Evolutionary conservation across 2,888 invertebrate genomes (phyloP).

Genomic region (Eudasyphora cyanicolor): DNA sequence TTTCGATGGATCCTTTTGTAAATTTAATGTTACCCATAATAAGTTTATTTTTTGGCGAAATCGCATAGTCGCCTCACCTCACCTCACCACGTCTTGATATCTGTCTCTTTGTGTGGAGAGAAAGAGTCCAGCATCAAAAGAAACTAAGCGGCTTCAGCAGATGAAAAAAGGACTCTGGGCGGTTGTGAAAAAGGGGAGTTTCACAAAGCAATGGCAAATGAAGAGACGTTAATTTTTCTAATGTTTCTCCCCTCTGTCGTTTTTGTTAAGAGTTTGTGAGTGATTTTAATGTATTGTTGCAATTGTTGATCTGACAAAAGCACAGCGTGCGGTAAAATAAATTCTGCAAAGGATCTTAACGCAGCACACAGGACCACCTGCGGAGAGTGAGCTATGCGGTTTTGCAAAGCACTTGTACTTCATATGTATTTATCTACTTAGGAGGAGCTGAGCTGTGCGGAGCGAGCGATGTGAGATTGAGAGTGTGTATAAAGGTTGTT

Average conservation of each 20-base stretch:
- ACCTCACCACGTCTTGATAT: too few relatives aligned
- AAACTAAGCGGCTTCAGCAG: constrained; percentile 52
- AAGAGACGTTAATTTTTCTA: constrained; percentile 46
- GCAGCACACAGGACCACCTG: constrained; percentile 55
- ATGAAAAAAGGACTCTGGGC: neutral
- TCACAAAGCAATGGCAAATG: constrained; percentile 34
- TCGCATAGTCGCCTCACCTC: constrained; percentile 7
- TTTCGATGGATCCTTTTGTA: too few relatives aligned
- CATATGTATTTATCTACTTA: constrained; percentile 65
- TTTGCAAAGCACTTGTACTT: constrained; percentile 62
- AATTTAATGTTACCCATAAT: constrained; percentile 39
- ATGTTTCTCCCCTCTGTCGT: constrained; percentile 6
- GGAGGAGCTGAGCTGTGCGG: too few relatives aligned
- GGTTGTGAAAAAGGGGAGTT: constrained; percentile 25
- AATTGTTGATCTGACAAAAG: constrained; percentile 61
- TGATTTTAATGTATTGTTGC: constrained; percentile 50
- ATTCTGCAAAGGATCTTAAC: constrained; percentile 46
- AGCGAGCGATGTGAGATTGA: too few relatives aligned
- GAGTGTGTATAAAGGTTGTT: constrained; percentile 19
- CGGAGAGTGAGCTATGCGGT: constrained; percentile 56
- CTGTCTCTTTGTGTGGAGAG: too few relatives aligned
- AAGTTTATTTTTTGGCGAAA: constrained; percentile 7
- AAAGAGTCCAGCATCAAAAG: constrained; percentile 57
- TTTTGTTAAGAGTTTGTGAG: constrained; percentile 46
- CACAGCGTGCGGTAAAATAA: constrained; percentile 64